Conservation (phyloP, 2,797 vertebrate species). For the Antennarius maculatus region DNA sequence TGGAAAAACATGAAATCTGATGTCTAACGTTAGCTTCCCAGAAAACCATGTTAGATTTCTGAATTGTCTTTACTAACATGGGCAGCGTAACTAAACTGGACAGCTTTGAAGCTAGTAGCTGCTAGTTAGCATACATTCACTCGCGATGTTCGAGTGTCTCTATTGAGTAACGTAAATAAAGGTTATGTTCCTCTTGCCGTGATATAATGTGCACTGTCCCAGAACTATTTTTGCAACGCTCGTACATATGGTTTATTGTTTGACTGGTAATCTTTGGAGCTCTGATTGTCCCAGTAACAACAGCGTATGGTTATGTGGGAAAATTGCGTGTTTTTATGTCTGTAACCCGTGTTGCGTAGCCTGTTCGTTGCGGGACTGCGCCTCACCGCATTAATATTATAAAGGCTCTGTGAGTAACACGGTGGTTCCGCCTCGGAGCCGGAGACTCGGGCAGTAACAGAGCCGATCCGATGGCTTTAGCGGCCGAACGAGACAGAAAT, state of each 20-base stretch:
- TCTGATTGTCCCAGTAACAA: slow-evolving; percentile 39
- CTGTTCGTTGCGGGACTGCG: too few relatives aligned
- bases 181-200: background rate
- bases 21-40: slow-evolving; percentile 8
- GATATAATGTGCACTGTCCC: background rate
- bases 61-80: slow-evolving; percentile 15
- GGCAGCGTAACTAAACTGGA: slow-evolving; percentile 48
- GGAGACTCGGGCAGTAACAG: too few relatives aligned
- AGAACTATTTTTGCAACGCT: background rate
- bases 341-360: slow-evolving; percentile 51
- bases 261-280: slow-evolving; percentile 4
- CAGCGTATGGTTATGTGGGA: slow-evolving; percentile 30
- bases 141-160: slow-evolving; percentile 21
- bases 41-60: slow-evolving; percentile 6
- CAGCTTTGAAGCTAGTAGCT: slow-evolving; percentile 44
- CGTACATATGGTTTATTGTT: background rate
- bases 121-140: slow-evolving; percentile 46
- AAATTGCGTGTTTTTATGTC: slow-evolving; percentile 18
- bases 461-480: too few relatives aligned
- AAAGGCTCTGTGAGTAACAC: too few relatives aligned
- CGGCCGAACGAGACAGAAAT: too few relatives aligned
- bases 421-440: too few relatives aligned
- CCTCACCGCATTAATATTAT: too few relatives aligned
- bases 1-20: slow-evolving; percentile 15
- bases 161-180: background rate